Evolutionary conservation across 2,113 vertebrate genomes (phyloP).

Genomic region (Peromyscus leucopus): DNA sequence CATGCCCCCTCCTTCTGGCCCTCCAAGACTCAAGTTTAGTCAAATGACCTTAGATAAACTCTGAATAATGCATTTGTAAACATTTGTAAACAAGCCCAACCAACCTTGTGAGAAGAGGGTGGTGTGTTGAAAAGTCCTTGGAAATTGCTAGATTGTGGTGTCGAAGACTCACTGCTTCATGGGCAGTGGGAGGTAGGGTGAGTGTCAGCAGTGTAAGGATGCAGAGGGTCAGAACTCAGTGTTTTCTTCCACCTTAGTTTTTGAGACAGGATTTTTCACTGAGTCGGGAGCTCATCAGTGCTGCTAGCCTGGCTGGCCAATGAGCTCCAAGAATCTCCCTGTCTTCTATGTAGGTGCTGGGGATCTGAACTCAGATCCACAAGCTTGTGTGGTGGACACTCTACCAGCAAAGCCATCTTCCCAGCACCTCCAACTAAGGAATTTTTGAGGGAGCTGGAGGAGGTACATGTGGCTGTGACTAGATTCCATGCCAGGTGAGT

Average conservation of each 20-base stretch:
- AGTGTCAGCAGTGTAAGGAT: background rate
- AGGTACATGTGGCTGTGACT: background rate
- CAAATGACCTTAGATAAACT: background rate
- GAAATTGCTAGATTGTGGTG: background rate
- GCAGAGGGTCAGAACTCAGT: background rate
- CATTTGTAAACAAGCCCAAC: background rate
- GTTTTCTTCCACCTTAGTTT: background rate
- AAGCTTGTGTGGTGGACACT: background rate
- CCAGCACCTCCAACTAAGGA: background rate
- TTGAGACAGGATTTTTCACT: background rate
- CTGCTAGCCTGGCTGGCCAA: background rate
- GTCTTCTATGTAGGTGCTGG: background rate
- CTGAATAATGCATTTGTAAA: background rate
- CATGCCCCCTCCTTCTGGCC: background rate
- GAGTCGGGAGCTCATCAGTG: too few species aligned
- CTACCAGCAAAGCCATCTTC: too few species aligned
- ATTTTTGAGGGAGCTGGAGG: background rate
- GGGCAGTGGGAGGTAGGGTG: background rate
- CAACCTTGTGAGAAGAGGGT: background rate
- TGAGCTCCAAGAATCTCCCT: background rate
- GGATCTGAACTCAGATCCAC: background rate
- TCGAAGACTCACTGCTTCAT: background rate
- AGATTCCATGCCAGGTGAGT: background rate
- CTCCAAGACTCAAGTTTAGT: background rate
- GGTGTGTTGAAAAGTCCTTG: background rate